These are phyloP conservation scores for Lacerta agilis DNA, from an alignment of 2,797 vertebrate species.

Conservation along the genomic window DNA sequence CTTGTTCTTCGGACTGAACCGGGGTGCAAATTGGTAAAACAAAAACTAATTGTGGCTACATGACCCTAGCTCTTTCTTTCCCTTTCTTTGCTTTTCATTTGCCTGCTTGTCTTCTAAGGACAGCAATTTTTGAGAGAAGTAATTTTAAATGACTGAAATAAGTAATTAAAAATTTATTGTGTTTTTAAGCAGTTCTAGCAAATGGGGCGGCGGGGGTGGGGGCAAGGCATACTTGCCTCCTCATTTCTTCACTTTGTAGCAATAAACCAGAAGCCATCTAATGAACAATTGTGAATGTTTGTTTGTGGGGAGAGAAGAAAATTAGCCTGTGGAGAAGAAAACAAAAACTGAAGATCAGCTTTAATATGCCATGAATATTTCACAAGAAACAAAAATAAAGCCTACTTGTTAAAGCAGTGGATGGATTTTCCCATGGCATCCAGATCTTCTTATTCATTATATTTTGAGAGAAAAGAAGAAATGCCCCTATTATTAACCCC, in stretches of 20 bases:
- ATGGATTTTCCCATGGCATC: background rate
- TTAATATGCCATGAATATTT: background rate
- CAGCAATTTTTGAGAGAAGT: background rate
- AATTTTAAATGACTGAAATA: conserved; percentile 1
- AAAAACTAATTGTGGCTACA: background rate
- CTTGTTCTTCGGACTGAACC: background rate
- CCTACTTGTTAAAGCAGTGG: background rate
- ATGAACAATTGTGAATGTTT: conserved; percentile 7
- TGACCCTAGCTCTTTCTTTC: background rate
- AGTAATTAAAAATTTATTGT: background rate
- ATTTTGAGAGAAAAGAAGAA: background rate
- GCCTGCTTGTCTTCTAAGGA: background rate
- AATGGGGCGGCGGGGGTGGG: background rate
- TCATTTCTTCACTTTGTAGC: background rate
- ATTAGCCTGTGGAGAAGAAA: background rate
- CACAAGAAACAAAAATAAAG: conserved; percentile 18
- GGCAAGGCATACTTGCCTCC: background rate
- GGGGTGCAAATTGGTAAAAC: background rate
- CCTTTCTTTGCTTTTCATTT: rapidly evolving
- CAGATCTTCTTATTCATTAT: background rate
- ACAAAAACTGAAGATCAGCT: conserved; percentile 25
- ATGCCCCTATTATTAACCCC: background rate
- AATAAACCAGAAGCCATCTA: background rate
- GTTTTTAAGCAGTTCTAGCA: background rate
- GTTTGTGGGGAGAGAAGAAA: background rate